Conservation (phyloP, 2,113 vertebrate genomes). For the Brachypteracias leptosomus region DNA sequence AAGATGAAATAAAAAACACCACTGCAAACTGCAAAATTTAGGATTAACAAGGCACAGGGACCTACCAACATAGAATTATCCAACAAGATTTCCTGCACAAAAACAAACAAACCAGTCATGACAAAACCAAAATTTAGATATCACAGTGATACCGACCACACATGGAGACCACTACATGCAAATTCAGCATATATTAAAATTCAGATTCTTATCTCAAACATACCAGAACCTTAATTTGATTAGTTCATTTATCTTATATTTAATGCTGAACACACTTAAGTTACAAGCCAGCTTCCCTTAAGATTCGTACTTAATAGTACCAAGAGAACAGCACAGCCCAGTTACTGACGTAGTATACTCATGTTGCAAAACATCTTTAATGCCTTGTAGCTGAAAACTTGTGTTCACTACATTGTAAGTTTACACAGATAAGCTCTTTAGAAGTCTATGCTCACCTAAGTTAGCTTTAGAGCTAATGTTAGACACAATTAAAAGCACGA, state of each 20-base stretch:
- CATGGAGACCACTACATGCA: conserved; percentile 27
- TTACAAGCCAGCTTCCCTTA: not conserved
- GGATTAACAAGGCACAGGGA: conserved; percentile 73
- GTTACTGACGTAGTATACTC: not conserved
- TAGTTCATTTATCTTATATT: not conserved
- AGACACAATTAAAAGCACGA: not conserved
- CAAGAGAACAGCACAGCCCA: not conserved
- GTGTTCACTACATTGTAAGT: not conserved
- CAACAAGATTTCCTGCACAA: conserved; percentile 95
- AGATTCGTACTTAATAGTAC: not conserved
- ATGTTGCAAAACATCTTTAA: not conserved
- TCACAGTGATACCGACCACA: conserved; percentile 61
- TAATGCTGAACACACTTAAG: not conserved
- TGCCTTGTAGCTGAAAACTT: not conserved
- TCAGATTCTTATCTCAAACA: not conserved
- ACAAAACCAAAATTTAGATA: conserved; percentile 71
- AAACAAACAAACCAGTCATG: conserved; percentile 85
- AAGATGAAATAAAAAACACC: conserved; percentile 61
- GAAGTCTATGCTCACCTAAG: not conserved
- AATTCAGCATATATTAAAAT: not conserved
- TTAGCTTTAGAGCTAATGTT: conserved; percentile 5
- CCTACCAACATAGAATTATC: conserved; percentile 96
- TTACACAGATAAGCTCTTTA: not conserved
- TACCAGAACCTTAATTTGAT: not conserved
- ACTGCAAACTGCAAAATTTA: conserved; percentile 75